phyloP scores from a whole-genome alignment of 2,797 vertebrate genomes.

The Syngnathus acus region DNA sequence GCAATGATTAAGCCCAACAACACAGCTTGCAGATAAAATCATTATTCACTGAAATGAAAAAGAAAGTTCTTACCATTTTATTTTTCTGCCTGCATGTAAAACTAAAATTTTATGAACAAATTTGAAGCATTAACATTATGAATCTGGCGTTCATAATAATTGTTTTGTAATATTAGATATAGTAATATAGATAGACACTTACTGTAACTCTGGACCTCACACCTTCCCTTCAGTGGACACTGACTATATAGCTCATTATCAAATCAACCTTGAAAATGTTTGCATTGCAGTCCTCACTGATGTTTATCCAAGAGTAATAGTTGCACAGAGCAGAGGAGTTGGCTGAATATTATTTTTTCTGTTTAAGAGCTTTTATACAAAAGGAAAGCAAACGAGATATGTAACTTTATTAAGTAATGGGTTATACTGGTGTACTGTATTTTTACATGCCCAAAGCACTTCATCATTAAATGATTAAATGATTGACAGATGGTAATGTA shows the following conservation, averaged over 20 bases:
- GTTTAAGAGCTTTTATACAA: not conserved
- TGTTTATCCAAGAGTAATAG: slow-evolving; percentile 5
- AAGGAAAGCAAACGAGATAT: not conserved
- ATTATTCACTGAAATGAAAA: not conserved
- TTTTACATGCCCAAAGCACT: not conserved
- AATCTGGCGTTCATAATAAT: not conserved
- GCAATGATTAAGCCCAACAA: not conserved
- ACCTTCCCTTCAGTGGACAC: slow-evolving; percentile 15
- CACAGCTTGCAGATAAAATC: not conserved
- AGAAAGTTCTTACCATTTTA: not conserved
- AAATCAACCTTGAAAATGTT: slow-evolving; percentile 58
- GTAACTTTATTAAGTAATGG: not conserved
- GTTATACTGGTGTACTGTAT: not conserved
- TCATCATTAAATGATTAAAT: not conserved
- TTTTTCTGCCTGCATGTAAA: not conserved
- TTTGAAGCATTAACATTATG: not conserved
- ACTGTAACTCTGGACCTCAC: slow-evolving; percentile 24
- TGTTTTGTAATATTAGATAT: not conserved
- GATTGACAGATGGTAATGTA: slow-evolving; percentile 16
- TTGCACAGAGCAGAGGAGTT: not conserved
- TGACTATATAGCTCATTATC: slow-evolving; percentile 35
- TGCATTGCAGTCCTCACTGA: not conserved
- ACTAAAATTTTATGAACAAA: not conserved
- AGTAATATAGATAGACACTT: slow-evolving; percentile 25
- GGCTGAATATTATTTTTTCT: slow-evolving; percentile 2